phyloP scores from a whole-genome alignment of 2,888 invertebrate genomes.

The Sesia apiformis region DNA sequence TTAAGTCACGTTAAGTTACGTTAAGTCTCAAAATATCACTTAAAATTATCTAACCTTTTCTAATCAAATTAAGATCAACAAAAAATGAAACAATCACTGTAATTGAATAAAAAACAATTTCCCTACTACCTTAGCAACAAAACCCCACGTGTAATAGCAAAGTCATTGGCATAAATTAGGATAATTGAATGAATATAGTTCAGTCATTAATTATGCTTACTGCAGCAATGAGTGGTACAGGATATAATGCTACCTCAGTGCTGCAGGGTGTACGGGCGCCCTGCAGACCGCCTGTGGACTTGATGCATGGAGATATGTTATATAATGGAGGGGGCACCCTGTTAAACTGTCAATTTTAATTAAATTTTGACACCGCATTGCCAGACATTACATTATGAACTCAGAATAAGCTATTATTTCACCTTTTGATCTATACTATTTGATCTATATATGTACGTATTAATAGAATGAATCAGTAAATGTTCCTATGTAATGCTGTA shows the following conservation, averaged over 20 bases:
- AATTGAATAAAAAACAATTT: not conserved
- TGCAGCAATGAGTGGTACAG: conserved; percentile 21
- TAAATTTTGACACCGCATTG: not conserved
- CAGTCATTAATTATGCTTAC: conserved; percentile 23
- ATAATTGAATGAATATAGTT: conserved; percentile 3
- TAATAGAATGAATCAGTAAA: too few relatives aligned
- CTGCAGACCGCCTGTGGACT: conserved; percentile 14
- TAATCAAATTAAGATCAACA: not conserved
- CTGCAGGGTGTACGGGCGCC: conserved; percentile 13
- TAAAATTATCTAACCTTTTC: not conserved
- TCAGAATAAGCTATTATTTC: not conserved
- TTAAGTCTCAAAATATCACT: too few relatives aligned
- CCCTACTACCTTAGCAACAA: conserved; percentile 2
- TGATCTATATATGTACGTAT: not conserved
- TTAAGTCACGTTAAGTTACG: too few relatives aligned
- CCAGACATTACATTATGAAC: not conserved
- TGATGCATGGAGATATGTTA: conserved; percentile 9
- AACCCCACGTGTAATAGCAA: conserved; percentile 1
- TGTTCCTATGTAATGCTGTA: too few relatives aligned
- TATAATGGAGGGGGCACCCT: conserved; percentile 10
- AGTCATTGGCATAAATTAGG: conserved; percentile 6
- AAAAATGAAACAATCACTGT: not conserved
- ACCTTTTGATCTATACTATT: not conserved
- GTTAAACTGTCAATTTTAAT: not conserved
- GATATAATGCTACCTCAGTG: conserved; percentile 14